Evolutionary conservation across 2,888 invertebrate genomes (phyloP).

Genomic region (Ethmia dodecea): DNA sequence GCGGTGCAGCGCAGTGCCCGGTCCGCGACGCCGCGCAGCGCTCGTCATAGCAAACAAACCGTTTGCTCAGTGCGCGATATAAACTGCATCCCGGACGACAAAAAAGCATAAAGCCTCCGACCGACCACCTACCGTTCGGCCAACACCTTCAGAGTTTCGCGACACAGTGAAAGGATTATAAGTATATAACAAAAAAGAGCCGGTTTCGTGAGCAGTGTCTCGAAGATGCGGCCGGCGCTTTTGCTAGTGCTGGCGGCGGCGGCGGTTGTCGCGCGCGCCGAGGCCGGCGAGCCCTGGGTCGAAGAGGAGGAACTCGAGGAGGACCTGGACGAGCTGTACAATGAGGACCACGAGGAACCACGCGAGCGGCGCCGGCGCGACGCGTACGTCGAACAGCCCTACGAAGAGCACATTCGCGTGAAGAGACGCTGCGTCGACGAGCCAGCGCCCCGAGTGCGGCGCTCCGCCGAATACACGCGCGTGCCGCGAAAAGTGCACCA

Average conservation of each 20-base stretch:
- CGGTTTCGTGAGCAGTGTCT: constrained; percentile 34
- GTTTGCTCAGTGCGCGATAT: constrained; percentile 41
- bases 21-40: constrained; percentile 37
- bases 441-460: constrained; percentile 25
- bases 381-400: constrained; percentile 30
- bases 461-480: constrained; percentile 36
- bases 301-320: constrained; percentile 58
- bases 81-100: constrained; percentile 23
- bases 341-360: constrained; percentile 2
- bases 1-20: constrained; percentile 13
- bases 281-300: constrained; percentile 43
- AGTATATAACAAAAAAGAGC: constrained; percentile 61
- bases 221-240: constrained; percentile 51
- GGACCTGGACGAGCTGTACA: constrained; percentile 33
- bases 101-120: constrained; percentile 4
- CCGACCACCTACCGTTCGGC: constrained; percentile 30
- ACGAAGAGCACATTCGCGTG: constrained; percentile 48
- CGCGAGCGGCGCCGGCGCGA: constrained; percentile 2
- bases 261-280: constrained; percentile 36
- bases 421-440: constrained; percentile 35
- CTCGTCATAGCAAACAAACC: constrained; percentile 34
- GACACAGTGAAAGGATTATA: constrained; percentile 52
- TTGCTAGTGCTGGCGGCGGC: constrained; percentile 44
- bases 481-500: constrained; percentile 54
- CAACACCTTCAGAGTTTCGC: constrained; percentile 30